Evolutionary conservation across 2,797 vertebrate genomes (phyloP).

Genomic region (Hydrolagus colliei): DNA sequence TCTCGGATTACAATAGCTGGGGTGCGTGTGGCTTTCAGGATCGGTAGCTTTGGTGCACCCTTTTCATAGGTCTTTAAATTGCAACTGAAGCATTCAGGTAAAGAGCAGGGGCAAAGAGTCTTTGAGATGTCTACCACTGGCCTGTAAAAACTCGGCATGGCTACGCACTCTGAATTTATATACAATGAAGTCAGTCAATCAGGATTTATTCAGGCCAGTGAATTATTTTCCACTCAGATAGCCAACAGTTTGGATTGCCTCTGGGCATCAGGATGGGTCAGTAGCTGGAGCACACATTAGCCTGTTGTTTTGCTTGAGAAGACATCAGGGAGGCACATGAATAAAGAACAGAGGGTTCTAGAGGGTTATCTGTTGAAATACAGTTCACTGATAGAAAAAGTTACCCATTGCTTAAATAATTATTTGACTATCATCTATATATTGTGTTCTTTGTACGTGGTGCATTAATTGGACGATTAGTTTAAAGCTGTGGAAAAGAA

Average conservation of each 20-base stretch:
- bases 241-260: not conserved
- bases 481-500: not conserved
- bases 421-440: not conserved
- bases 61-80: not conserved
- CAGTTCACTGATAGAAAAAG: not conserved
- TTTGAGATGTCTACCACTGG: constrained; percentile 12
- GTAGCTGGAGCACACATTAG: not conserved
- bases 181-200: constrained; percentile 14
- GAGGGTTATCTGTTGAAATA: not conserved
- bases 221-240: constrained; percentile 12
- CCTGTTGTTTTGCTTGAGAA: not conserved
- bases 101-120: constrained; percentile 21
- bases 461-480: not conserved
- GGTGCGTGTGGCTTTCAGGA: not conserved
- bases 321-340: not conserved
- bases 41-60: not conserved
- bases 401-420: not conserved
- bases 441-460: not conserved
- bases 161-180: constrained; percentile 14
- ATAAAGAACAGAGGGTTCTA: not conserved
- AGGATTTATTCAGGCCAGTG: constrained; percentile 7
- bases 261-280: not conserved
- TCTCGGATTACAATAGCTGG: not conserved
- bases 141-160: constrained; percentile 9
- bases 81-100: not conserved